A percentile compares a stretch with the other conserved stretches of the same genome.
phyloP scores from a whole-genome alignment of 2,888 invertebrate species.

The Coleophora deauratella region DNA sequence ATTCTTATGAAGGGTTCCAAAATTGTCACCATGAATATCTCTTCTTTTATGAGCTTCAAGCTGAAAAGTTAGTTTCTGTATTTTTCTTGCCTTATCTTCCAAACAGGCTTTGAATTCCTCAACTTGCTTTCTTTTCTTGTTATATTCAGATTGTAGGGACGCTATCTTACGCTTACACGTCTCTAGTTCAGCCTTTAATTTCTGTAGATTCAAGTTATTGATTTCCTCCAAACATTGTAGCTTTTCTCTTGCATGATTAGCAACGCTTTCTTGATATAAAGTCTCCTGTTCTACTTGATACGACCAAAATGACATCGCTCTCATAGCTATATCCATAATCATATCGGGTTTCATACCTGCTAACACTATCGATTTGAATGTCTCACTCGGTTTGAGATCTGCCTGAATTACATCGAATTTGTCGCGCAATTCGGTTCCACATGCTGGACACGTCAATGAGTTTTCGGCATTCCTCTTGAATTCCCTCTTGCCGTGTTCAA shows the following conservation, averaged over 20 bases:
- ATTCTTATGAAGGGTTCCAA: conserved; percentile 34
- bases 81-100: conserved; percentile 59
- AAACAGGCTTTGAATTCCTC: conserved; percentile 56
- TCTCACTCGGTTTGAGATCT: conserved; percentile 65
- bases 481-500: conserved; percentile 67
- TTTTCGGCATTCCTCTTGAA: conserved; percentile 61
- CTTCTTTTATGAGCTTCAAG: conserved; percentile 57
- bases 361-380: conserved; percentile 68
- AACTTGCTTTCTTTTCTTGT: conserved; percentile 58
- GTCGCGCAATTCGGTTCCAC: conserved; percentile 60
- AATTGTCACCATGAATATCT: conserved; percentile 42
- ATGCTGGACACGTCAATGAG: conserved; percentile 62
- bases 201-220: conserved; percentile 55
- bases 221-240: conserved; percentile 62
- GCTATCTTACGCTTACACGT: conserved; percentile 59
- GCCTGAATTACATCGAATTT: conserved; percentile 71
- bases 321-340: conserved; percentile 71
- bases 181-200: conserved; percentile 62
- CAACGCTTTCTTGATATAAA: conserved; percentile 60
- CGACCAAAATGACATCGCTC: conserved; percentile 72
- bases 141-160: conserved; percentile 54
- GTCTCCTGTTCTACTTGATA: conserved; percentile 71
- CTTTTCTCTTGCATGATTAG: conserved; percentile 61
- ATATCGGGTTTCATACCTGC: conserved; percentile 69
- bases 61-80: conserved; percentile 63